Base-by-base conservation (phyloP, 2,113 vertebrate genomes). In the Zosterops borbonicus region DNA sequence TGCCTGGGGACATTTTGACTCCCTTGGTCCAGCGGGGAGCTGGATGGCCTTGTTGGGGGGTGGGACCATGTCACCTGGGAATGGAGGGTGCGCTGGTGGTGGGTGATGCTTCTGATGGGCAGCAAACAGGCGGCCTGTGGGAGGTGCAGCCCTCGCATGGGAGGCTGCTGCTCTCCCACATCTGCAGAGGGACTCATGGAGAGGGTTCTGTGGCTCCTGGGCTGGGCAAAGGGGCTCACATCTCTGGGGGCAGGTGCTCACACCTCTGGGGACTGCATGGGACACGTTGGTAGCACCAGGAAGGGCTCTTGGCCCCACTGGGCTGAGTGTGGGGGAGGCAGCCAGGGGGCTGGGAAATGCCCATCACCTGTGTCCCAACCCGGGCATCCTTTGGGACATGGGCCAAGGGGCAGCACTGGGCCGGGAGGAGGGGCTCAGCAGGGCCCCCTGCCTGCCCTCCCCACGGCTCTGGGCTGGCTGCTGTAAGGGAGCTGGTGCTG, bases 21-120 rank as follows among this genome's bases (percentile, higher is more conserved):
- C n/a, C 25, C 14, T 60, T 37, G 37, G 31, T 53, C 28, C 24
- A 6, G 0, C 0, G 2, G 0, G 2, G 52, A 53, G 19, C 39
- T 28, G 52, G 31, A 14, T 4, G 42, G 63, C 55, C n/a, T 79
- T 0, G 0, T 44, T 50, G 67, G 27, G 14, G 17, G 19, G 27
- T 10, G 44, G 18, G 5, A 23, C 33, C 7, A 0, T 1, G 35
- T 35, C 50, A 55, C 10, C 16, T 14, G 9, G 31, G 56, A 25
- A 33, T 17, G 29, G n/a, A n/a, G 42, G 23, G 12, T 19, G 69
- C 78, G 81, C 83, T 64, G 56, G 14, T 29, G 46, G 9, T 8
- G 42, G 10, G 25, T 47, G 59, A 25, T 58, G 18, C 22, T 56
- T 37, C 46, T 81, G 3, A 22, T 11, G 56, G 39, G 59, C 49